Conservation (phyloP, 2,888 invertebrate genomes). For the Panzeria rudis region DNA sequence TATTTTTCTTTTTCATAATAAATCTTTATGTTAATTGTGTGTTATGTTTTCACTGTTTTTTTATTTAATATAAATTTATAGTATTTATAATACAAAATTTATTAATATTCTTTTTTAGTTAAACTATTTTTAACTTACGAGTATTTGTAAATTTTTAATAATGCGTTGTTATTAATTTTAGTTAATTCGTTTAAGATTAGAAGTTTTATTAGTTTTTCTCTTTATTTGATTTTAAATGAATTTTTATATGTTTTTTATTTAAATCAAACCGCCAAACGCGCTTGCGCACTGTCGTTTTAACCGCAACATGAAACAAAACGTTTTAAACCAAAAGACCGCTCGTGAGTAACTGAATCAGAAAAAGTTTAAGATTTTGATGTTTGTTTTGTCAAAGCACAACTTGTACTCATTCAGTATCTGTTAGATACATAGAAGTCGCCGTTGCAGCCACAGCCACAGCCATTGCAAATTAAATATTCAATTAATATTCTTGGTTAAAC, state of each 20-base stretch:
- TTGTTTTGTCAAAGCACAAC: conserved; percentile 48
- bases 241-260: background rate
- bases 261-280: conserved; percentile 69
- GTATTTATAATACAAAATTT: background rate
- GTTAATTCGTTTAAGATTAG: conserved; percentile 24
- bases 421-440: conserved; percentile 48
- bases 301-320: conserved; percentile 73
- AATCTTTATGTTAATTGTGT: background rate
- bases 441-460: conserved; percentile 9
- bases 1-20: background rate
- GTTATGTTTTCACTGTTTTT: background rate
- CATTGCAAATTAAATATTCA: conserved; percentile 14
- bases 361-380: conserved; percentile 52
- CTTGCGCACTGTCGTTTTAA: conserved; percentile 72
- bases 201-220: conserved; percentile 47
- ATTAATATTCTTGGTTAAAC: conserved; percentile 54
- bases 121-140: background rate
- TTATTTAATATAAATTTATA: background rate
- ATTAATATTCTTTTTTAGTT: background rate
- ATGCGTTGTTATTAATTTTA: conserved; percentile 24
- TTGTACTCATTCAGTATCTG: conserved; percentile 49
- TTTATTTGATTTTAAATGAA: conserved; percentile 10
- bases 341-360: conserved; percentile 74
- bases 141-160: conserved; percentile 4
- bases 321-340: conserved; percentile 75